These are phyloP conservation scores for Trachelus tabidus DNA, from an alignment of 2,888 invertebrate species.

Conservation along the genomic window DNA sequence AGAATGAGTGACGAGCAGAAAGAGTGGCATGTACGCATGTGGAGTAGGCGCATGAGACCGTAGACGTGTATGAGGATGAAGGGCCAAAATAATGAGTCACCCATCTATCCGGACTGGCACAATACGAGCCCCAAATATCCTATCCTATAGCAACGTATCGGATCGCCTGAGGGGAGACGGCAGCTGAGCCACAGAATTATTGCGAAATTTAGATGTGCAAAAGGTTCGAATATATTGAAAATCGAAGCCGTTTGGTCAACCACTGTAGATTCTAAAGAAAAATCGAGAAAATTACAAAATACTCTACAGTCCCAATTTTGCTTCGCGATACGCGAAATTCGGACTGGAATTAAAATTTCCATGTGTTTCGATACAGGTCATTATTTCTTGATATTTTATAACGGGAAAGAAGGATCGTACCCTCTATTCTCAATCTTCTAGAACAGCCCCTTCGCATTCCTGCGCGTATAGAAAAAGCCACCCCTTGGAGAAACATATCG, in stretches of 20 bases:
- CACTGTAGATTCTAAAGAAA: conserved; percentile 5
- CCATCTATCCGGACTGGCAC: conserved; percentile 39
- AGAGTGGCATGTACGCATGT: neutral
- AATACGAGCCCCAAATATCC: conserved; percentile 42
- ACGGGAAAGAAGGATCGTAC: neutral
- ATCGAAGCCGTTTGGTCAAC: conserved; percentile 21
- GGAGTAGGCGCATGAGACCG: neutral
- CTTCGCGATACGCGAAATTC: neutral
- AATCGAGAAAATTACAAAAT: conserved; percentile 8
- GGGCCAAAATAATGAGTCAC: conserved; percentile 60
- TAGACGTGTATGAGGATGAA: conserved; percentile 1
- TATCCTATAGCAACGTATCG: conserved; percentile 14
- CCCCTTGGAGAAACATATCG: conserved; percentile 6
- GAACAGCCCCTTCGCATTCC: neutral
- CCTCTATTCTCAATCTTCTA: neutral
- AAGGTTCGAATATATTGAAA: conserved; percentile 35
- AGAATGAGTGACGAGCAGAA: neutral
- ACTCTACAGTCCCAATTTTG: neutral
- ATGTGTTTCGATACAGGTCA: neutral
- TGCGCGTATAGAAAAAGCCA: neutral
- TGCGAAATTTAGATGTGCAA: conserved; percentile 37
- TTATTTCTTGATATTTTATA: neutral
- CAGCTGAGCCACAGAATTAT: conserved; percentile 29
- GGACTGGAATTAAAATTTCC: neutral
- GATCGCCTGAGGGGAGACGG: neutral